Evolutionary conservation across 2,113 vertebrate genomes (phyloP), one percentile per base, ranked within the genome.

Genomic region (Lates calcarifer): DNA sequence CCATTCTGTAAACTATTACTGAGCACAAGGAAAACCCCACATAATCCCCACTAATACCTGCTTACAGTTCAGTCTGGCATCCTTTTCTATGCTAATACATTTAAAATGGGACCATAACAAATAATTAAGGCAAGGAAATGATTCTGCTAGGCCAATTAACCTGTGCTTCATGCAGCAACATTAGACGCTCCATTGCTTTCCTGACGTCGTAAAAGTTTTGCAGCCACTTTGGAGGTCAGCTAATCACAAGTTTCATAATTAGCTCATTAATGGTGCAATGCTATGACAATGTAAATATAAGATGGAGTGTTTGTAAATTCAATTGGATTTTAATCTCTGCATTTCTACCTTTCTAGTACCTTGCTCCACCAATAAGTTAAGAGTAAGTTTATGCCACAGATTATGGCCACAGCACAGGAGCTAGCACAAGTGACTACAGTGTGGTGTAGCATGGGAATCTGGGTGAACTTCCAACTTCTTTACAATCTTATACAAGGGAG

Each of bases 101-200:
- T 84, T 76, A 61, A 89, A 92, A 90, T 87, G 75, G 72, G 65
- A 86, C 79, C 63, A 78, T 78, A 82, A 81, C 80, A 93, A 92
- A 90, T 88, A 89, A 91, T 93, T 85, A 91, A 73, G n/a, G 26
- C 6, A 22, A 64, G 81, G 81, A 90, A 92, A 87, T 80, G 29
- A 85, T 69, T 84, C 73, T 84, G 69, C 81, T 61, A 71, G 82
- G 83, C 71, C 87, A 87, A 89, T 93, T 90, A 93, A 87, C 88
- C 85, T 82, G 83, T 77, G 74, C 58, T 77, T 83, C 68, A 20
- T 82, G 64, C 55, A 77, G 89, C 60, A 58, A 58, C 70, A 80
- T 87, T 74, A 74, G 73, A 78, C 17, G 72, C 87, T 78, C 45
- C 65, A 64, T 69, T 87, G 82, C 76, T n/a, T 89, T 69, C 17